A percentile compares a stretch with the other conserved stretches of the same genome.
Conservation (phyloP, 2,888 invertebrate species). For the Trissoscelio sp. region DNA sequence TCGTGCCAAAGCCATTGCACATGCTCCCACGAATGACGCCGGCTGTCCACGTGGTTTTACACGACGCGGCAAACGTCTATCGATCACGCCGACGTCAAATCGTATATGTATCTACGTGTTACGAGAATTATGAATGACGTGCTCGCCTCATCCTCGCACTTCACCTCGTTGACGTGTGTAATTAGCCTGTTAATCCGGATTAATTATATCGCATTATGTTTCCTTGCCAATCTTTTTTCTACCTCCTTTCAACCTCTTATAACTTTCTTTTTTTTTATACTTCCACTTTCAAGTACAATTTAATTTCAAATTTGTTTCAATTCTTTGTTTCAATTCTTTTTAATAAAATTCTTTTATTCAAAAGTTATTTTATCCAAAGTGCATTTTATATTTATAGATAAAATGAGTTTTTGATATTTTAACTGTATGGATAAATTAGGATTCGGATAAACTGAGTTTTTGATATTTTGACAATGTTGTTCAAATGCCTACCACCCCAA, state of each 20-base stretch:
- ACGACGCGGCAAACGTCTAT: constrained; percentile 65
- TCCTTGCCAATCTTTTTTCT: not conserved
- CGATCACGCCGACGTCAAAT: constrained; percentile 68
- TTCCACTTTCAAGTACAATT: too few species aligned
- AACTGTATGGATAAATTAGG: too few species aligned
- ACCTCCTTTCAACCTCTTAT: not conserved
- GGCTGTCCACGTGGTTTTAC: constrained; percentile 68
- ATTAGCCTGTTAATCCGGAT: constrained; percentile 55
- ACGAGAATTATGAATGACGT: constrained; percentile 69
- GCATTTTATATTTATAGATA: too few species aligned
- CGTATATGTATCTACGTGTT: constrained; percentile 55
- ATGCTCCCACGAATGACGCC: constrained; percentile 66
- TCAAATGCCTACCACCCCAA: too few species aligned
- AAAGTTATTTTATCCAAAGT: too few species aligned
- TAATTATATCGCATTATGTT: constrained; percentile 40
- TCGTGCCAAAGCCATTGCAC: constrained; percentile 65
- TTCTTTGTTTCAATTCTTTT: too few species aligned
- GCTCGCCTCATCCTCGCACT: constrained; percentile 47
- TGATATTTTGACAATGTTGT: too few species aligned
- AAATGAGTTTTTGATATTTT: too few species aligned
- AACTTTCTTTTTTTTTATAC: too few species aligned
- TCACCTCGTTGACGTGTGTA: constrained; percentile 41
- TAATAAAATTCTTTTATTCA: too few species aligned
- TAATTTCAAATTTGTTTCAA: too few species aligned
- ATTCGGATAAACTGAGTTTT: too few species aligned